Percentiles rank a stretch among this genome's conserved stretches.
Evolutionary conservation across 1,140 invertebrate species (phyloP).

Genomic region (Sipha flava): DNA sequence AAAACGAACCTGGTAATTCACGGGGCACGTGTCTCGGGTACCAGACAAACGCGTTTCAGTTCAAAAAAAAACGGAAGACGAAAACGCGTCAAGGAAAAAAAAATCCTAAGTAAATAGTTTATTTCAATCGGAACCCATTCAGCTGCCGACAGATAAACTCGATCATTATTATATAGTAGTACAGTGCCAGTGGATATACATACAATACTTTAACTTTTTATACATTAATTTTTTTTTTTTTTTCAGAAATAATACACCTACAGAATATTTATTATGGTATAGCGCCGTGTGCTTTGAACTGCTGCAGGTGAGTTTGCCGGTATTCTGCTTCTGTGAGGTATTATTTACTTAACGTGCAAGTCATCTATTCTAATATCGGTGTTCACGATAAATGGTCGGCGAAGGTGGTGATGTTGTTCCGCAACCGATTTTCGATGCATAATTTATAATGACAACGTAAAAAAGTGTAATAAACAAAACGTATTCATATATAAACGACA

Average conservation of each 20-base stretch:
- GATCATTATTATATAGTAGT: not conserved
- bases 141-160: constrained; percentile 7
- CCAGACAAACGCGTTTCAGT: not conserved
- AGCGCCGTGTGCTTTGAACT: not conserved
- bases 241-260: not conserved
- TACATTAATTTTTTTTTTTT: not conserved
- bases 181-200: not conserved
- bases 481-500: not conserved
- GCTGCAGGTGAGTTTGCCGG: not conserved
- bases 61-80: not conserved
- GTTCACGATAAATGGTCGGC: not conserved
- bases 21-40: constrained; percentile 25
- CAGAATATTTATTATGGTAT: not conserved
- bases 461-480: not conserved
- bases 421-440: not conserved
- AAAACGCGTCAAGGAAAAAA: constrained; percentile 15
- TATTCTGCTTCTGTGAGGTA: not conserved
- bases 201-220: not conserved
- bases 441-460: not conserved
- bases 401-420: not conserved
- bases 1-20: constrained; percentile 25
- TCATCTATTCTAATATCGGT: not conserved
- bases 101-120: constrained; percentile 24
- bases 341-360: not conserved
- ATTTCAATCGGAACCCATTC: constrained; percentile 21